These are phyloP conservation scores for Larimichthys crocea DNA, from an alignment of 2,113 vertebrate genomes.

Conservation along the genomic window DNA sequence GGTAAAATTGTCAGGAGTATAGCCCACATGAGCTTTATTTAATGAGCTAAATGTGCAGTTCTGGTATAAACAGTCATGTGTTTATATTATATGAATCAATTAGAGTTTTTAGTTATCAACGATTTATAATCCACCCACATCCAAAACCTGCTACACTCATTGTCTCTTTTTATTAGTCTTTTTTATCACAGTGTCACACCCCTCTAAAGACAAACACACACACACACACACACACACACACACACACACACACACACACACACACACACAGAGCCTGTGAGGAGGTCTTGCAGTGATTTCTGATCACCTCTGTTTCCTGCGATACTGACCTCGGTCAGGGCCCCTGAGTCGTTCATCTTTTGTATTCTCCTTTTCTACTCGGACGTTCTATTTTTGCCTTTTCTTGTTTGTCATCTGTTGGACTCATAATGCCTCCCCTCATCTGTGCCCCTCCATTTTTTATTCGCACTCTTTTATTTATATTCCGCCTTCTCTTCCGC, in stretches of 20 bases:
- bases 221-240: background rate
- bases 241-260: background rate
- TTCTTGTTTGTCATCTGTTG: slow-evolving; percentile 50
- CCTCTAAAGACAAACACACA: slow-evolving; percentile 7
- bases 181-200: slow-evolving; percentile 21
- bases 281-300: slow-evolving; percentile 9
- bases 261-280: background rate
- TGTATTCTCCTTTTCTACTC: slow-evolving; percentile 2
- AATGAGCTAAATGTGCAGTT: background rate
- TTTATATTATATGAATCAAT: background rate
- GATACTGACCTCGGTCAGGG: slow-evolving; percentile 36
- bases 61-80: background rate
- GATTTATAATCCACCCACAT: background rate
- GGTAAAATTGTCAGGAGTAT: background rate
- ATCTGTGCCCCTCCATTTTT: slow-evolving; percentile 30
- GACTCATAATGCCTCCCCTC: slow-evolving; percentile 37
- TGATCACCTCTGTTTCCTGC: slow-evolving; percentile 30
- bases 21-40: background rate
- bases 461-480: slow-evolving; percentile 50
- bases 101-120: background rate
- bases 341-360: slow-evolving; percentile 2
- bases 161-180: slow-evolving; percentile 3
- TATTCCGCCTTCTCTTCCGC: slow-evolving; percentile 32
- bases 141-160: background rate
- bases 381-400: slow-evolving; percentile 28